Base-by-base conservation (phyloP, 2,113 vertebrate species). In the Oreochromis spilurus region DNA sequence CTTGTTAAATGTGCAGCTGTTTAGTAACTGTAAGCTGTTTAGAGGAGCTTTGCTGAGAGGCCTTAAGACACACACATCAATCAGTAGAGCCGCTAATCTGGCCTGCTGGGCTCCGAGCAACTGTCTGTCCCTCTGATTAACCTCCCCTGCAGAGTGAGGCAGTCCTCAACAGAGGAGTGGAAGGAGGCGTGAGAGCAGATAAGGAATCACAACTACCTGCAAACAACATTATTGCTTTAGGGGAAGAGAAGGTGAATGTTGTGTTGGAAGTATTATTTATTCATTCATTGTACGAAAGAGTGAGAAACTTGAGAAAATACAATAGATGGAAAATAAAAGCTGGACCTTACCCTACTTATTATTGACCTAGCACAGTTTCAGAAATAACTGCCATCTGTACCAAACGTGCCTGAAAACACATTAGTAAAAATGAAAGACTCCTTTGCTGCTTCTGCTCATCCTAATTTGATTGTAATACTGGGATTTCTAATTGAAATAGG, bases 1-100 rank as follows among this genome's bases (percentile, higher is more conserved):
- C 81, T 94, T 91, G 89, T 94, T 93, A 93, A 94, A 94, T 81
- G 89, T 92, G 89, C 92, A 95, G 93, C 92, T 93, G 92, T 95
- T 95, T 91, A 89, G 81, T 91, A 86, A 84, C 84, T 89, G 89
- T 95, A 96, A 95, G 93, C 95, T 79, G 91, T 93, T 96, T 93
- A 95, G 87, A 86, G 14, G 81, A 92, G 94, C 93, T 94, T 95
- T 93, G 88, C 84, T 67, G 82, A 87, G 86, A 92, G 80, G 55
- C 79, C 91, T 85, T 88, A 81, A 88, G 81, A 90, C 21, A 87
- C 45, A 91, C 24, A 85, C 86, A 90, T 78, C 88, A 89, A 89
- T 91, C 90, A 86, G 86, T 45, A 67, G 90, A 90, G 84, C 92
- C 80, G 81, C 88, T 95, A 94, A 95, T 93, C 92, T 90, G 85